These are phyloP conservation scores for Archaeoteleia sp. DNA, from an alignment of 2,888 invertebrate species.

Conservation along the genomic window DNA sequence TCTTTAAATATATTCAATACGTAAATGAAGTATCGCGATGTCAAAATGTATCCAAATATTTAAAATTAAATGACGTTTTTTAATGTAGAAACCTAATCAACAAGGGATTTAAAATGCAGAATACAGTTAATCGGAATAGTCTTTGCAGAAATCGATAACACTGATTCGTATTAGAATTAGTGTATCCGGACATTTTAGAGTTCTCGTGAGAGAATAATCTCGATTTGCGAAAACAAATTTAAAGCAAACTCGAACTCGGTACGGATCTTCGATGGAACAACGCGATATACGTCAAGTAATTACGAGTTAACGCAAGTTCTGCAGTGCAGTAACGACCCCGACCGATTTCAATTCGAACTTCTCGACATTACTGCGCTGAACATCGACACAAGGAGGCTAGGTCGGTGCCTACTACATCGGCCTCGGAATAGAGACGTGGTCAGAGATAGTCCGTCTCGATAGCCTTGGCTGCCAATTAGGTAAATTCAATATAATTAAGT, in stretches of 20 bases:
- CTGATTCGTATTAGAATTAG: constrained; percentile 3
- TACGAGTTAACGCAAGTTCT: constrained; percentile 48
- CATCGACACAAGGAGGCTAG: constrained; percentile 5
- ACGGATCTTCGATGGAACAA: constrained; percentile 33
- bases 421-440: constrained; percentile 56
- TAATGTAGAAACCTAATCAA: no score
- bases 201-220: constrained; percentile 2
- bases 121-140: no score
- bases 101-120: no score
- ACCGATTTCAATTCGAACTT: constrained; percentile 60
- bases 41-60: no score
- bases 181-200: constrained; percentile 8
- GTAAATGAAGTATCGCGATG: no score
- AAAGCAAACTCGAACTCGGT: constrained; percentile 3
- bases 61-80: no score
- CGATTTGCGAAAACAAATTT: constrained; percentile 14
- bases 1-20: no score
- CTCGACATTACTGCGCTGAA: constrained; percentile 29
- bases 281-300: constrained; percentile 42
- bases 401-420: constrained; percentile 9
- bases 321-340: constrained; percentile 19
- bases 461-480: constrained; percentile 58
- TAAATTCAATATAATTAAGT: constrained; percentile 67
- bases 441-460: constrained; percentile 37
- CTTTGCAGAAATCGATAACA: not conserved